phyloP scores from a whole-genome alignment of 2,113 vertebrate species.

The Petromus typicus region DNA sequence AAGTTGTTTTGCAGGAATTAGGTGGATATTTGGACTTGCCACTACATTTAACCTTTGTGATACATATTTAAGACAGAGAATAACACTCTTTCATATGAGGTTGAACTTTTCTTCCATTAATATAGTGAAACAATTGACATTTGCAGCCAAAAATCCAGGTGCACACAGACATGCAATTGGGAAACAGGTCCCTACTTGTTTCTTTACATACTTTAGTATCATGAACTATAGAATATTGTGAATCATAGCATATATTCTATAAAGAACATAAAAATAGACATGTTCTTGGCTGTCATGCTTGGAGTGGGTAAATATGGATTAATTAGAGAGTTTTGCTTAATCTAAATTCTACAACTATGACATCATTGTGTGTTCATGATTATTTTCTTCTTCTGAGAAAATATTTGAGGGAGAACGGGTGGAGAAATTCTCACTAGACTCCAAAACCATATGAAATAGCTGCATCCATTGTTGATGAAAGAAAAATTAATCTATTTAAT shows the following conservation, averaged over 20 bases:
- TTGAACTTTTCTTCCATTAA: neutral
- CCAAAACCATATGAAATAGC: neutral
- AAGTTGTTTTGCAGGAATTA: neutral
- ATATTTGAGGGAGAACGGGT: neutral
- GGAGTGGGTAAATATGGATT: neutral
- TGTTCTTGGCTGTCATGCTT: neutral
- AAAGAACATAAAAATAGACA: neutral
- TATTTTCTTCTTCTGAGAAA: neutral
- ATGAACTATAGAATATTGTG: neutral
- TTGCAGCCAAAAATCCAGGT: neutral
- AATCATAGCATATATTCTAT: neutral
- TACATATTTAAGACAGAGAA: neutral
- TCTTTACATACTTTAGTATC: neutral
- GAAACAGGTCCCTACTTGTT: neutral
- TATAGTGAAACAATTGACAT: neutral
- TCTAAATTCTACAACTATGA: neutral
- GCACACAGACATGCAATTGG: neutral
- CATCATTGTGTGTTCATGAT: neutral
- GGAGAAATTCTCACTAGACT: neutral
- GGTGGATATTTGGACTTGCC: neutral
- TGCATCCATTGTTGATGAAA: neutral
- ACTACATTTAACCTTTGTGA: neutral
- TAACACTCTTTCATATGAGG: neutral
- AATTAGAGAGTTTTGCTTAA: neutral
- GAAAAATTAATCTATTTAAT: neutral